These are phyloP conservation scores for Melanotaenia boesemani DNA, from an alignment of 2,797 vertebrate species.

Conservation along the genomic window DNA sequence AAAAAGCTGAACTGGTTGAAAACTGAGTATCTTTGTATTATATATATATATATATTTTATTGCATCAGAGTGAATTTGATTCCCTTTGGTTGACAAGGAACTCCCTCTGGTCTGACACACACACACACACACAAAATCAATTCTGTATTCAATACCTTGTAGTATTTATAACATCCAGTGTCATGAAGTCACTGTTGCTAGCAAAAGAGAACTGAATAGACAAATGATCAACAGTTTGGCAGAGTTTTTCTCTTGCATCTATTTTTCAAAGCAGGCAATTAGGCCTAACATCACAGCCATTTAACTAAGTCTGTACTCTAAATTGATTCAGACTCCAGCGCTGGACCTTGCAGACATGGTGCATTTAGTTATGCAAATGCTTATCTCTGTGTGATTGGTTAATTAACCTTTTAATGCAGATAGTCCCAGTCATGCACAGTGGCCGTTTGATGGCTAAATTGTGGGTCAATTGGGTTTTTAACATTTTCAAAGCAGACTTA, in stretches of 20 bases:
- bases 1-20: slow-evolving; percentile 45
- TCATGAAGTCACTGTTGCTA: slow-evolving; percentile 60
- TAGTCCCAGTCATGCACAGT: slow-evolving; percentile 77
- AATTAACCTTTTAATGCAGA: slow-evolving; percentile 85
- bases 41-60: slow-evolving; percentile 41
- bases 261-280: slow-evolving; percentile 82
- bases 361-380: slow-evolving; percentile 87
- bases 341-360: slow-evolving; percentile 81
- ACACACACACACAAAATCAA: slow-evolving; percentile 56
- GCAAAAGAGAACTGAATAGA: slow-evolving; percentile 50
- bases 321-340: slow-evolving; percentile 84
- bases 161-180: slow-evolving; percentile 60
- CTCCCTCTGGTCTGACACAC: slow-evolving; percentile 46
- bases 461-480: slow-evolving; percentile 84
- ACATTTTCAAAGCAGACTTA: slow-evolving; percentile 79
- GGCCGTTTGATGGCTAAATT: slow-evolving; percentile 80
- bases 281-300: slow-evolving; percentile 81
- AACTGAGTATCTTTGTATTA: slow-evolving; percentile 19
- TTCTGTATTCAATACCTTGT: slow-evolving; percentile 55
- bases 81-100: slow-evolving; percentile 38
- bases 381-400: slow-evolving; percentile 85
- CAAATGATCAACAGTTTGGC: slow-evolving; percentile 69
- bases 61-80: slow-evolving; percentile 43
- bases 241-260: slow-evolving; percentile 71
- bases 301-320: slow-evolving; percentile 81